These are phyloP conservation scores for Osmerus mordax DNA, from an alignment of 2,113 vertebrate genomes.

Conservation along the genomic window DNA sequence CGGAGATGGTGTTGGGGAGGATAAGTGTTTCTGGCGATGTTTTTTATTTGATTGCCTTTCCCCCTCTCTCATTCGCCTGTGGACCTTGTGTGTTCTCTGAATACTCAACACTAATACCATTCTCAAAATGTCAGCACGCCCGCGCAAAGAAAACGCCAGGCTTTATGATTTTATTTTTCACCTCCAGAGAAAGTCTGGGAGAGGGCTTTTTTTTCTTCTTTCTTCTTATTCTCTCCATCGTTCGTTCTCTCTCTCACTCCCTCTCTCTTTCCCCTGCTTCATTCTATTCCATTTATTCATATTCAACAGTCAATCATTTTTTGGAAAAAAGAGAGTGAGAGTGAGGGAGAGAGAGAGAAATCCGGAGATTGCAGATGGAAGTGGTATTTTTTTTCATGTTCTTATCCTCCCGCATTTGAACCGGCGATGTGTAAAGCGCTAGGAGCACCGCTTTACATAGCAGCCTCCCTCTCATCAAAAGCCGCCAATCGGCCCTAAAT, in stretches of 20 bases:
- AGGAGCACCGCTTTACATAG: slow-evolving; percentile 92
- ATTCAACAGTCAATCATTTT: slow-evolving; percentile 96
- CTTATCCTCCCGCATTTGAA: slow-evolving; percentile 90
- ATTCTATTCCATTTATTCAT: slow-evolving; percentile 85
- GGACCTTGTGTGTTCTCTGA: slow-evolving; percentile 64
- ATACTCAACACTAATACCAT: slow-evolving; percentile 71
- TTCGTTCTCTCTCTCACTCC: slow-evolving; percentile 52
- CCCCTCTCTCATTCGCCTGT: slow-evolving; percentile 42
- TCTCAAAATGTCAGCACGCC: slow-evolving; percentile 66
- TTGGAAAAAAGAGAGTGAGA: slow-evolving; percentile 30
- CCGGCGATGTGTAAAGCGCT: slow-evolving; percentile 92
- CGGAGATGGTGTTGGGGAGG: slow-evolving; percentile 27
- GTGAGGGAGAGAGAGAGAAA: slow-evolving; percentile 69
- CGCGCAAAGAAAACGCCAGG: slow-evolving; percentile 46
- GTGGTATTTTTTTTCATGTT: slow-evolving; percentile 74
- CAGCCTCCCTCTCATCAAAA: slow-evolving; percentile 96
- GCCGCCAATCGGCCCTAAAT: slow-evolving; percentile 99
- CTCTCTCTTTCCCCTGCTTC: slow-evolving; percentile 34
- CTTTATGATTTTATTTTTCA: slow-evolving; percentile 72
- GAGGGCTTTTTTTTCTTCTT: slow-evolving; percentile 39
- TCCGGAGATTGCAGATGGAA: slow-evolving; percentile 88
- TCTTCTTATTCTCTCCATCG: slow-evolving; percentile 20
- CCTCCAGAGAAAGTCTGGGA: slow-evolving; percentile 66
- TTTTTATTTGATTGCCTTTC: slow-evolving; percentile 57
- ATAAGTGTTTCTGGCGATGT: slow-evolving; percentile 70